Base-by-base conservation (phyloP, 30 jellyfish, hydroid and myxozoan species). In the Rhopilema esculentum region DNA sequence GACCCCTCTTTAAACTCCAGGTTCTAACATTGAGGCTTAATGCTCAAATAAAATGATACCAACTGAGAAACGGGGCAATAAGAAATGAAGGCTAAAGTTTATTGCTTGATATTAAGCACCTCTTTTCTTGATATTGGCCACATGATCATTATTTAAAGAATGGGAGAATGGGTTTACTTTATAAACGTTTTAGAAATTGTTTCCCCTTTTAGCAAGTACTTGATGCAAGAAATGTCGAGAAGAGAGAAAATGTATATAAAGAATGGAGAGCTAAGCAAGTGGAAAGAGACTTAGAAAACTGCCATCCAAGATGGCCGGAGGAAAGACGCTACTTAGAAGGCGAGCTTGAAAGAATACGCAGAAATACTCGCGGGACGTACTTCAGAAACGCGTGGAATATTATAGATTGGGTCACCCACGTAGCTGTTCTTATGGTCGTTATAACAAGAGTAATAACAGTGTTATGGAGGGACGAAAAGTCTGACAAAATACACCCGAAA, bases 231-330 rank as follows among this genome's bases (percentile, higher is more conserved):
- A 87, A 87, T 52, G 95, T 85, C 22, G 98, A 96, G 79, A 96
- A 82, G 78, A 66, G 98, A 71, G 97, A 90, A 40, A 83, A 75
- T 23, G 82, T 85, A 16, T 91, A 91, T 74, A 96, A 96, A 81
- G 98, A 82, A n/a, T 96, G 99, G 99, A 74, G 97, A 26, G 97
- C 92, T 1, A 83, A 85, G 26, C 98, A 96, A 84, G 96, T 96
- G 22, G 98, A 91, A 72, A 89, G 99, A 48, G 99, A 96, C 78
- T 28, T 96, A 48, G 92, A 87, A 57, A 91, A 91, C 71, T 87
- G 98, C 65, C 99, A 96, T 79, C 97, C 96, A 62, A 75, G 99
- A n/a, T 96, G 99, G 99, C 97, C 99, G 30, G 99, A 96, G 82
- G 99, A 96, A 57, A 66, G 94, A 69, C 83, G 99, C 27, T 96